Conservation (phyloP, 2,113 vertebrate species). For the Ailurus styani region DNA sequence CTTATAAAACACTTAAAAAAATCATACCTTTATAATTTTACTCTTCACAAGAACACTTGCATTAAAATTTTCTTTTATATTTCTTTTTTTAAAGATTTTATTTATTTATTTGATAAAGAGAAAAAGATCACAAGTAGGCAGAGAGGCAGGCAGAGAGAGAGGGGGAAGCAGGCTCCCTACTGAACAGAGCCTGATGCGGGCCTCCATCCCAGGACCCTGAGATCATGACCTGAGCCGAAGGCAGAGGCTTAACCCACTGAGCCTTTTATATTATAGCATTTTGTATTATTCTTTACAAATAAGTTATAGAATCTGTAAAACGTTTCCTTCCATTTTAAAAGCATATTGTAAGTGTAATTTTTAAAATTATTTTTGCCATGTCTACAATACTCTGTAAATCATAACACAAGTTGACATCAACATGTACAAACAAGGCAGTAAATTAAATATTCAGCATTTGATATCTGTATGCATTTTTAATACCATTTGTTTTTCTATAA, state of each 20-base stretch:
- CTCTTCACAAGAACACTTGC: background rate
- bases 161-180: too few species aligned
- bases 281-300: background rate
- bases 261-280: too few species aligned
- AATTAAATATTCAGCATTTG: background rate
- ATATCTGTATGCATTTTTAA: background rate
- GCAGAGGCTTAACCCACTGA: too few species aligned
- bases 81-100: too few species aligned
- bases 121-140: too few species aligned
- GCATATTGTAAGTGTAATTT: background rate
- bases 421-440: background rate
- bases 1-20: background rate
- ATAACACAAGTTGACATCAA: background rate
- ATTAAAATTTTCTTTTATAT: background rate
- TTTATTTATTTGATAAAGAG: too few species aligned
- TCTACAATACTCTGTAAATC: background rate
- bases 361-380: background rate
- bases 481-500: background rate
- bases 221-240: too few species aligned
- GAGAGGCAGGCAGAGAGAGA: too few species aligned
- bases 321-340: background rate
- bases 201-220: too few species aligned
- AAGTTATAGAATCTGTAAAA: background rate
- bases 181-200: too few species aligned
- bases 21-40: background rate